Evolutionary conservation across 2,888 invertebrate genomes (phyloP).

Genomic region (Acrocera orbiculus): DNA sequence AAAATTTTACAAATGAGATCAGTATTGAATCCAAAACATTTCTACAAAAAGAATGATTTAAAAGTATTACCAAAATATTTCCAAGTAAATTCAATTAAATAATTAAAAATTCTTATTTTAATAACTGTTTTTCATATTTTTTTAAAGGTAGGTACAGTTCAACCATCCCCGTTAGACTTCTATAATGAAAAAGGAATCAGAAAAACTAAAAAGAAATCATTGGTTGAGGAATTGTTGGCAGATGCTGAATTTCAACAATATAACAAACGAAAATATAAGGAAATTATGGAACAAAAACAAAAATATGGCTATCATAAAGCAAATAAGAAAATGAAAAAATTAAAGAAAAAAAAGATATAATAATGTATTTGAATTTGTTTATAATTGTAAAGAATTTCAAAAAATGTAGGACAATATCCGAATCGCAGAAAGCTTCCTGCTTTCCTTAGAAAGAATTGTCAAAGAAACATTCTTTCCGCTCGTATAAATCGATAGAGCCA

Average conservation of each 20-base stretch:
- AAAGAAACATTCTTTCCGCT: no score
- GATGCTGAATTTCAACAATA: slow-evolving; percentile 72
- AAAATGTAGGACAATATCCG: no score
- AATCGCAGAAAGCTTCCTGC: no score
- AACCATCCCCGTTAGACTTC: slow-evolving; percentile 76
- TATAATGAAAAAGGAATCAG: slow-evolving; percentile 67
- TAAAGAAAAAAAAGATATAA: slow-evolving; percentile 27
- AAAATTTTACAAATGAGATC: slow-evolving; percentile 85
- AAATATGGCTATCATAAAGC: slow-evolving; percentile 55
- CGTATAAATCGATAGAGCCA: no score
- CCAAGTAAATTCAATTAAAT: slow-evolving; percentile 42
- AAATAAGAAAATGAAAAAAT: slow-evolving; percentile 52
- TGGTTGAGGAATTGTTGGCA: slow-evolving; percentile 84
- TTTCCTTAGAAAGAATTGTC: no score
- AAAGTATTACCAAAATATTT: slow-evolving; percentile 84
- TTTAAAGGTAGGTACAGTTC: slow-evolving; percentile 52
- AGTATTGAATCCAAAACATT: slow-evolving; percentile 77
- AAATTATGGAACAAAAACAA: slow-evolving; percentile 53
- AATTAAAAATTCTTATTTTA: not conserved
- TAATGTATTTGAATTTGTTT: no score
- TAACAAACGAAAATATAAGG: slow-evolving; percentile 62
- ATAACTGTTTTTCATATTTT: slow-evolving; percentile 8
- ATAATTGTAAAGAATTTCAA: no score
- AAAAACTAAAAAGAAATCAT: slow-evolving; percentile 70
- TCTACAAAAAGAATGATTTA: slow-evolving; percentile 85